Base-by-base conservation (phyloP, 35 echinoderm and acorn worm genomes). In the Apostichopus japonicus region DNA sequence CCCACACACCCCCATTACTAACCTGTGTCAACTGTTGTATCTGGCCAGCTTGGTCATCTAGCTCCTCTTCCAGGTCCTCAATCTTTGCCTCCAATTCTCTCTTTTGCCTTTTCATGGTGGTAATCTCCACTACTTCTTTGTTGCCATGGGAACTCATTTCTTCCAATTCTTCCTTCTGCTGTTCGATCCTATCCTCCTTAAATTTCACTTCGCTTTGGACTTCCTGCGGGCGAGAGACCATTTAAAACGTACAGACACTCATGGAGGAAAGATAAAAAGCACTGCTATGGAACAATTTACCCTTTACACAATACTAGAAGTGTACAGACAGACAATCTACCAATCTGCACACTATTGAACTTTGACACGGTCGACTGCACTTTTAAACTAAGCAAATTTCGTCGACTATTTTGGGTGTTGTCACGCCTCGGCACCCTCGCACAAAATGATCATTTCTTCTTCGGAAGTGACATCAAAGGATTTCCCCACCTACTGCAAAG, bases 11-110 rank as follows among this genome's bases (percentile, higher is more conserved):
- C 77, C 33, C 44, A 84, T 33, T 51, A 33, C 78, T 11, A 61
- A 98, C 96, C 92, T 99, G 97, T 92, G 94, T 91, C 59, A 99
- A 90, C 27, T 92, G 86, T 52, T 96, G 95, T 81, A 99, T 96
- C 83, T 96, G 92, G 16, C 97, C 97, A 55, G 97, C 97, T 54
- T 99, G 97, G 19, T 99, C 97, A 93, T 99, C 97, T 4, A 99
- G 71, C 71, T 99, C 97, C 58, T 99, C 97, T 65, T 99, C 97
- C 58, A 95, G 92, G 88, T 99, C 97, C 53, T 94, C 81, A 24
- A 96, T 92, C 90, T 99, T 98, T 23, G 95, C 92, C 87, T 99
- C 95, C 17, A 99, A 80, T 6, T 96, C 95, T 65, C 97, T 86
- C 93, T 92, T 99, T 51, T 94, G 83, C 23, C 92, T 96, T 90